phyloP scores from a whole-genome alignment of 1,140 invertebrate genomes.

The Diuraphis noxia region DNA sequence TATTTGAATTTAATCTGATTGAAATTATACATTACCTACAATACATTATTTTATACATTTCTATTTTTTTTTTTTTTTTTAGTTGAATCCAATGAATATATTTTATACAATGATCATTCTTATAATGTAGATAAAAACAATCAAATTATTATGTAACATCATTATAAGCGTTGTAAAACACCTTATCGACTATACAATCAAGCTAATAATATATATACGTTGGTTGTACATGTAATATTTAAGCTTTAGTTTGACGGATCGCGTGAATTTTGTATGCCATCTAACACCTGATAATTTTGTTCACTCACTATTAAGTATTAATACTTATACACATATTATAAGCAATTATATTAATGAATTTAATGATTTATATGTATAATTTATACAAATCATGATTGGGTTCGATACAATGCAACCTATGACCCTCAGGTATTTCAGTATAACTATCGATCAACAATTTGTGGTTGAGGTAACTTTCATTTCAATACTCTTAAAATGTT shows the following conservation, averaged over 20 bases:
- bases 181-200: not conserved
- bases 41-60: not conserved
- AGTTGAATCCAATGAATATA: not conserved
- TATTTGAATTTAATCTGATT: not conserved
- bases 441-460: not conserved
- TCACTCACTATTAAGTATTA: not conserved
- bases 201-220: not conserved
- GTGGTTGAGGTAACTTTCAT: not conserved
- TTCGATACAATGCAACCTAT: not conserved
- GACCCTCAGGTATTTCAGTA: no score
- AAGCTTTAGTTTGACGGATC: not conserved
- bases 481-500: not conserved
- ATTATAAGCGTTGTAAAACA: no score
- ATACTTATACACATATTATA: not conserved
- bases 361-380: not conserved
- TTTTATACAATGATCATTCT: not conserved
- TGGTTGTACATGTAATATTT: not conserved
- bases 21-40: not conserved
- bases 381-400: not conserved
- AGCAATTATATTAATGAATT: not conserved
- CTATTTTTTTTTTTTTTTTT: not conserved
- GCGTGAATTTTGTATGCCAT: not conserved
- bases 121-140: no score
- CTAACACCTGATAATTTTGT: not conserved
- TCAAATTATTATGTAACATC: not conserved